Evolutionary conservation across 2,797 vertebrate genomes (phyloP), one percentile per base, ranked within the genome.

Genomic region (Oceanodroma leucorhoa): DNA sequence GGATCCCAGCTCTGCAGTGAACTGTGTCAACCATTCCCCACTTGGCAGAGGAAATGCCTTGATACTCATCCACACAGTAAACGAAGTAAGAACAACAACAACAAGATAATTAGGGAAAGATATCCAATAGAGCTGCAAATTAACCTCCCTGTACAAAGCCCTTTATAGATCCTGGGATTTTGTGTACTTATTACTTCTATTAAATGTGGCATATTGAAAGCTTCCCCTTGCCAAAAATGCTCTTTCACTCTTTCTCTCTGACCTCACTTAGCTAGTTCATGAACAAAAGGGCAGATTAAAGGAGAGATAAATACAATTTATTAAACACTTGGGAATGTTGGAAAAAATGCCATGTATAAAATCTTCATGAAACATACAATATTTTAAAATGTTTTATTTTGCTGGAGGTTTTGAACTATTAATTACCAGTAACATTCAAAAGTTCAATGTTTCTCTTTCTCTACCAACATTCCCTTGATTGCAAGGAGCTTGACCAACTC

Each of bases 71-170:
- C 64, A 66, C 67, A 61, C 26, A 45, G 53, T 48, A 92, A 82
- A 84, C 1, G 9, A 89, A 96, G 46, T 48, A 91, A 92, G 65
- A 96, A 75, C 48, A 92, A 30, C 32, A 84, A 34, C 53, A 90
- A 69, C 54, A 84, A 79, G 66, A 96, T 85, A 79, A 95, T 93
- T 95, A 88, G 67, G 24, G 64, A 86, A 79, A 71, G 83, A 43
- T 88, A 90, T 77, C 83, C 85, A 89, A 73, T n/a, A 70, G 70
- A 76, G 45, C 92, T 84, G 80, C 70, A 93, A 97, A 95, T 96
- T 83, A 94, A 76, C 12, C 62, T 82, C 66, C 24, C 24, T 61
- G 14, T 76, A 86, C 86, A 94, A 93, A 96, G 64, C 22, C 55
- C n/a, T 87, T 82, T 73, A 67, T n/a, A 93, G 84, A 90, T 85